Conservation (phyloP, 2,888 invertebrate genomes). For the Tipula vernalis region DNA sequence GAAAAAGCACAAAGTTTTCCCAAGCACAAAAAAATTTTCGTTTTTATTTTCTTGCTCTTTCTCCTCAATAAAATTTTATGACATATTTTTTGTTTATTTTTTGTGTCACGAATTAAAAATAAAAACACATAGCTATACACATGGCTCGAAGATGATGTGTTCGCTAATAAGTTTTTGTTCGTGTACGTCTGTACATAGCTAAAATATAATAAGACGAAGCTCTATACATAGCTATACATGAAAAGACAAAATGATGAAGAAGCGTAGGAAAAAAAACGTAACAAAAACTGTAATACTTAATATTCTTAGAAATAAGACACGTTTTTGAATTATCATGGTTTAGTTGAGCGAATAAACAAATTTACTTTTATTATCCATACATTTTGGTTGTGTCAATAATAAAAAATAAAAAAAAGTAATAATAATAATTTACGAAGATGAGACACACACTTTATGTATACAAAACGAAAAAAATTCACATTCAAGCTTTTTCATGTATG, state of each 20-base stretch:
- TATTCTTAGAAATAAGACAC: neutral
- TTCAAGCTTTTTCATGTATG: neutral
- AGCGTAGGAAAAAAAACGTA: neutral
- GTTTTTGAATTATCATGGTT: constrained; percentile 4
- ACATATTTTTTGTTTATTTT: neutral
- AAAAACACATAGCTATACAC: neutral
- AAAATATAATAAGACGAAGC: neutral
- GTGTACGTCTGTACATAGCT: neutral
- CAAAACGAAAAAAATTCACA: neutral
- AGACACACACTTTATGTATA: neutral
- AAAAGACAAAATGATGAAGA: neutral
- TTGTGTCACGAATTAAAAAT: neutral
- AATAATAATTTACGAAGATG: neutral
- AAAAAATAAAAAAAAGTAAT: no score
- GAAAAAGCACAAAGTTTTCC: neutral
- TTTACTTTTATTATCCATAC: neutral
- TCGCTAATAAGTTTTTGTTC: neutral
- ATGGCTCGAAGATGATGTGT: neutral
- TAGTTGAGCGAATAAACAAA: neutral
- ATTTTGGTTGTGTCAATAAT: neutral
- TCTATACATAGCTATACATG: neutral
- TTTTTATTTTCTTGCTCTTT: neutral
- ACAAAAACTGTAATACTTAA: neutral
- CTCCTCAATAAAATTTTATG: neutral
- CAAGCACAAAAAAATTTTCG: neutral